Percentiles rank a stretch among this genome's conserved stretches.
Evolutionary conservation across 2,797 vertebrate genomes (phyloP).

Genomic region (Eutrigla gurnardus): DNA sequence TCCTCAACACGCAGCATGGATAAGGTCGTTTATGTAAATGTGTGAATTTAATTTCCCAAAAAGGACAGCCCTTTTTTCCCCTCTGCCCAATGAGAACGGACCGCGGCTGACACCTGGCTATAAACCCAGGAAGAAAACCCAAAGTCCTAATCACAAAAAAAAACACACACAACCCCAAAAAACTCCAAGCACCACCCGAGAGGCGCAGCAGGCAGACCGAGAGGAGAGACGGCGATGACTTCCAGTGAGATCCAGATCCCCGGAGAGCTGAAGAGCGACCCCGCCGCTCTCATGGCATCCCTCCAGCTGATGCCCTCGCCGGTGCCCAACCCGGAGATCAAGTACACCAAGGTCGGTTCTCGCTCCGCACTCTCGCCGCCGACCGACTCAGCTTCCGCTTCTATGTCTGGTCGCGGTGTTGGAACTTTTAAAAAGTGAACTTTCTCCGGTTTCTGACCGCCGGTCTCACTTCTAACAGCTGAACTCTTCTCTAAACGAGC

Average conservation of each 20-base stretch:
- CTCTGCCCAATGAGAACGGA: slow-evolving; percentile 94
- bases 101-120: slow-evolving; percentile 96
- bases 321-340: slow-evolving; percentile 95
- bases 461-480: too few relatives aligned
- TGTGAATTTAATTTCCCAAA: slow-evolving; percentile 82
- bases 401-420: background rate
- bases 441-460: too few relatives aligned
- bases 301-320: slow-evolving; percentile 96
- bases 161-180: slow-evolving; percentile 5
- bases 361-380: slow-evolving; percentile 11
- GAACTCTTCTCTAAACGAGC: too few relatives aligned
- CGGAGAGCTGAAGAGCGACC: slow-evolving; percentile 94
- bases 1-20: slow-evolving; percentile 75
- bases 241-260: slow-evolving; percentile 96
- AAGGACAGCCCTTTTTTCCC: slow-evolving; percentile 88
- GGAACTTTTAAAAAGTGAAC: too few relatives aligned
- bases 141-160: slow-evolving; percentile 81
- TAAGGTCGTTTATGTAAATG: slow-evolving; percentile 88
- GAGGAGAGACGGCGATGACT: slow-evolving; percentile 88
- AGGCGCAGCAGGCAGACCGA: slow-evolving; percentile 59
- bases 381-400: slow-evolving; percentile 3
- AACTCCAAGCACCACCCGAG: slow-evolving; percentile 9
- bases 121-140: slow-evolving; percentile 90
- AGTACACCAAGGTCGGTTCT: slow-evolving; percentile 93
- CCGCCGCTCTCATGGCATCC: slow-evolving; percentile 95